Evolutionary conservation across 1,140 invertebrate species (phyloP), one percentile per base, ranked within the genome.

Genomic region (Steinernema khuongi): DNA sequence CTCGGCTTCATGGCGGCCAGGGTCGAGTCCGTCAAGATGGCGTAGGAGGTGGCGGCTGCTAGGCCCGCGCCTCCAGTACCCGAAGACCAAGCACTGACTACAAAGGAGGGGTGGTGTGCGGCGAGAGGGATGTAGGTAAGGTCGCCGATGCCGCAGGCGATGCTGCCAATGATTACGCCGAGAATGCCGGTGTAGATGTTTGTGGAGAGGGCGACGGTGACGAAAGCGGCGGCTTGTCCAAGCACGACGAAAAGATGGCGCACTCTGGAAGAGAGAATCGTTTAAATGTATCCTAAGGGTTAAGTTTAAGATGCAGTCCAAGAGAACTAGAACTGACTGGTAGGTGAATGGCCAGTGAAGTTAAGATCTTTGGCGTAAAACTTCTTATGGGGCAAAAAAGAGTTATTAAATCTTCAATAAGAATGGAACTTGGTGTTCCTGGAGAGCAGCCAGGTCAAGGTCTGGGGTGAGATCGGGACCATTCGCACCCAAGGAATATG

Each of bases 1-100:
- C 88, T 86, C 0, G 90, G 89, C 67, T 85, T 86, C n/a, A 93
- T 79, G 14, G 89, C 88, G 26, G 76, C 88, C 78, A 18, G 85
- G 29, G 44, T 44, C 31, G 44, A 41, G 28, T 81, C 77, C 30
- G 89, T 89, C 1, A 93, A 80, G 0, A 88, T 88, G 4, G 91
- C 90, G 86, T 93, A 94, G 0, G 90, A 90, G 1, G 91, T 79
- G 0, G 92, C 89, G 32, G 92, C 92, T 78, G 92, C 89, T 36
- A 94, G 87, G 67, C 92, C 92, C 74, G 92, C 92, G 26, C 90
- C 92, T 31, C 91, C 91, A 32, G 92, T 94, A 22, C 92, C 92
- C 1, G 92, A 93, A 22, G 92, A 92, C 92, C 92, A 94, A 14
- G 22, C 4, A 60, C 50, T 4, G 50, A n/a, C 4, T n/a, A 60